These are phyloP conservation scores for Mixornis gularis DNA, from an alignment of 2,113 vertebrate genomes.

Conservation along the genomic window DNA sequence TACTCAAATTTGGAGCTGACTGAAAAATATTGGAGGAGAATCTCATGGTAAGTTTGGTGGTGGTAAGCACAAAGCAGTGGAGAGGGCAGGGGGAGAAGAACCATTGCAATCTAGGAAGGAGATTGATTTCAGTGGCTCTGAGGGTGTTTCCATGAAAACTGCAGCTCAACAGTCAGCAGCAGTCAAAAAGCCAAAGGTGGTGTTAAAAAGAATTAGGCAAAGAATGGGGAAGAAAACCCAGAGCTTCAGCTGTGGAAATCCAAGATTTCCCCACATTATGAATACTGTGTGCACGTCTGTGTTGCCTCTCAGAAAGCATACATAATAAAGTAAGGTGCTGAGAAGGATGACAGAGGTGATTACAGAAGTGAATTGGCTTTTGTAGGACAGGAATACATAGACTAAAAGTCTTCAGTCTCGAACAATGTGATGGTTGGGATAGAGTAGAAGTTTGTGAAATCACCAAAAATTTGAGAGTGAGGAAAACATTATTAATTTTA, in stretches of 20 bases:
- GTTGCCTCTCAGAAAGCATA: neutral
- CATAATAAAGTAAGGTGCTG: neutral
- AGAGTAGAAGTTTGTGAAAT: neutral
- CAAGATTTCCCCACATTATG: accelerated
- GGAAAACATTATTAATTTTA: neutral
- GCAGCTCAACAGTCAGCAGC: neutral
- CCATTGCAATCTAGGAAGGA: neutral
- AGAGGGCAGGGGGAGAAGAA: accelerated
- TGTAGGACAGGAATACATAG: neutral
- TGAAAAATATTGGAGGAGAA: neutral
- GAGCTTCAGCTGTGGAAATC: neutral
- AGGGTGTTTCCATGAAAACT: neutral
- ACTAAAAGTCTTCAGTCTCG: neutral
- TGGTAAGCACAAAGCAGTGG: neutral
- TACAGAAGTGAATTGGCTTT: neutral
- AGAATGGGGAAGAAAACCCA: neutral
- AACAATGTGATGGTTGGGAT: neutral
- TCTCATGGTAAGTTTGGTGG: neutral
- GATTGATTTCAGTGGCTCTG: neutral
- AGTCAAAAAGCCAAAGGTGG: neutral
- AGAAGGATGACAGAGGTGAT: neutral
- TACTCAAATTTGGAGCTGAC: neutral
- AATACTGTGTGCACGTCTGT: neutral
- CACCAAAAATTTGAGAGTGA: neutral
- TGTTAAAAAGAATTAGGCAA: neutral